A percentile compares a stretch with the other conserved stretches of the same genome.
Conservation (phyloP, 2,888 invertebrate species). For the Plemyria rubiginata region DNA sequence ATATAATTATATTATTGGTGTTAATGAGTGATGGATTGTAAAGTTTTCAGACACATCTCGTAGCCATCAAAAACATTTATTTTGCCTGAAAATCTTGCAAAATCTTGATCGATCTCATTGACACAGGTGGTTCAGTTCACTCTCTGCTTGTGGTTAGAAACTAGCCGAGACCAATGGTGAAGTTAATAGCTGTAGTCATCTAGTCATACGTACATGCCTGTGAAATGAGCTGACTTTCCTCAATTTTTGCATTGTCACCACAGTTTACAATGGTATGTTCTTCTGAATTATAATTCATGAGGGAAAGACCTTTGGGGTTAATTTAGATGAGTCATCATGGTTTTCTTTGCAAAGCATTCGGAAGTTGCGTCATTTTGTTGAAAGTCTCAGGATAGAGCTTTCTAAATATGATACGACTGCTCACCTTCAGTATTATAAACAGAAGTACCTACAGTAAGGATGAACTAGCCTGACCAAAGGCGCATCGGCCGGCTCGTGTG, state of each 20-base stretch:
- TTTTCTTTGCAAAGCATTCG: background rate
- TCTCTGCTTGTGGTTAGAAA: background rate
- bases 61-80: background rate
- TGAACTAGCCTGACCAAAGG: conserved; percentile 16
- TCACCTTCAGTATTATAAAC: conserved; percentile 13
- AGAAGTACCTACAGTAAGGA: conserved; percentile 32
- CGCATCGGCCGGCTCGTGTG: conserved; percentile 44
- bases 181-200: background rate
- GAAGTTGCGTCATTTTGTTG: background rate
- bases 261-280: background rate
- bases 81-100: background rate
- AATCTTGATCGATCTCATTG: background rate
- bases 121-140: background rate
- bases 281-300: background rate
- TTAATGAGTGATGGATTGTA: conserved; percentile 2
- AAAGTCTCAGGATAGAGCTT: background rate
- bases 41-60: background rate
- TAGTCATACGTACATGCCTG: background rate
- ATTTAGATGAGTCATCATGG: background rate
- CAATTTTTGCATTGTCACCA: background rate
- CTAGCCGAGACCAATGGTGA: background rate
- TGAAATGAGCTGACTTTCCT: background rate
- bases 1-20: background rate
- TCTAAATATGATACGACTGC: conserved; percentile 9
- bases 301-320: background rate